Evolutionary conservation across 2,888 invertebrate species (phyloP).

Genomic region (Oscheius onirici): DNA sequence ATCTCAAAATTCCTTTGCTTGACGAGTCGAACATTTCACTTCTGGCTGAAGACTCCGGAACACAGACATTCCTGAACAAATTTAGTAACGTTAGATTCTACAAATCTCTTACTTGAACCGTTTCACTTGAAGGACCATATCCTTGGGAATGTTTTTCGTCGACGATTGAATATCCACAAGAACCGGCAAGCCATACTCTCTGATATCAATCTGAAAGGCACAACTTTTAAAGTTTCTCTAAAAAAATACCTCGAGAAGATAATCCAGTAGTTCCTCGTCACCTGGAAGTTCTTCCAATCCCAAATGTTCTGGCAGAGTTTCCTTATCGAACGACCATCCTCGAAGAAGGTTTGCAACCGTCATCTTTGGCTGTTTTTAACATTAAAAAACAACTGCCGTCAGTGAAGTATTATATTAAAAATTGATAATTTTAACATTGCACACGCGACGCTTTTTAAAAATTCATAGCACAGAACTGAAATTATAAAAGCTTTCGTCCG

Average conservation of each 20-base stretch:
- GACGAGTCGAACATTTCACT: neutral
- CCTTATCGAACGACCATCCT: constrained; percentile 7
- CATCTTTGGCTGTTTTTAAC: no score
- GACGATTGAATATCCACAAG: neutral
- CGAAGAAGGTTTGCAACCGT: neutral
- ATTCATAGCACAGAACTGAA: no score
- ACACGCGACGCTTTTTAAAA: no score
- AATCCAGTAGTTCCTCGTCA: neutral
- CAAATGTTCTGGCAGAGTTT: neutral
- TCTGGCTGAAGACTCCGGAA: constrained; percentile 3
- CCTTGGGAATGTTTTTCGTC: neutral
- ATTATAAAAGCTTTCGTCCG: no score
- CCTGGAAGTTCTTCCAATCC: neutral
- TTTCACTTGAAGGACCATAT: constrained; percentile 13
- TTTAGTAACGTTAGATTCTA: no score
- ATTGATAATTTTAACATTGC: no score
- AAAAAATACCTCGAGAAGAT: neutral
- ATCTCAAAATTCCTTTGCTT: neutral
- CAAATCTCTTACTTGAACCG: neutral
- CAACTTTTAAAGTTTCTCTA: neutral
- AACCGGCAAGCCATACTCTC: constrained; percentile 3
- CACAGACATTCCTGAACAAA: constrained; percentile 4
- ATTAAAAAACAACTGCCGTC: no score
- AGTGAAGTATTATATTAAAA: no score
- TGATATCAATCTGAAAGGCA: constrained; percentile 4